Conservation (phyloP, 2,113 vertebrate species). For the Callocephalon fimbriatum region DNA sequence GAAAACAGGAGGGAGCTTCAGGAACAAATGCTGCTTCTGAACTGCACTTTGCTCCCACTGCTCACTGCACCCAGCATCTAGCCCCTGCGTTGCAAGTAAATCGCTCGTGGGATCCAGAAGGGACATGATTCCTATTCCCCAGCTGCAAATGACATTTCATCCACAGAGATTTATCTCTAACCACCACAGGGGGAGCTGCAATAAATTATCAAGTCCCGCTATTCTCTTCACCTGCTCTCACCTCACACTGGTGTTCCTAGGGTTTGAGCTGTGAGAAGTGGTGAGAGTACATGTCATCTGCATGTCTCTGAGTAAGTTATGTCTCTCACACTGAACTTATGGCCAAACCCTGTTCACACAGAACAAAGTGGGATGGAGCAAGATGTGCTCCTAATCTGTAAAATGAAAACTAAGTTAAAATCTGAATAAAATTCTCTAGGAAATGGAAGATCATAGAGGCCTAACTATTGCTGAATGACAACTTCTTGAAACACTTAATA, state of each 20-base stretch:
- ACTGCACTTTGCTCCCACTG: fast-evolving
- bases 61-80: fast-evolving
- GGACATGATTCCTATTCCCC: background rate
- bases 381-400: background rate
- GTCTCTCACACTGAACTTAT: background rate
- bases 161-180: background rate
- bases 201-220: background rate
- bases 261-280: background rate
- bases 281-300: fast-evolving
- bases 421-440: background rate
- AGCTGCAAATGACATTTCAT: background rate
- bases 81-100: fast-evolving
- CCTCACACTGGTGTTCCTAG: background rate
- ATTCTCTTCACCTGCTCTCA: background rate
- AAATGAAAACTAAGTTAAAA: background rate
- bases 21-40: background rate
- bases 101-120: background rate
- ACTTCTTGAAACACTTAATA: background rate
- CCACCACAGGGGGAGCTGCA: background rate
- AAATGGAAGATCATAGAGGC: background rate
- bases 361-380: background rate
- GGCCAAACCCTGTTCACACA: background rate
- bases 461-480: background rate
- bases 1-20: background rate
- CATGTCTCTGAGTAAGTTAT: background rate